These are phyloP conservation scores for Athalia rosae DNA, from an alignment of 2,888 invertebrate genomes.

Conservation along the genomic window DNA sequence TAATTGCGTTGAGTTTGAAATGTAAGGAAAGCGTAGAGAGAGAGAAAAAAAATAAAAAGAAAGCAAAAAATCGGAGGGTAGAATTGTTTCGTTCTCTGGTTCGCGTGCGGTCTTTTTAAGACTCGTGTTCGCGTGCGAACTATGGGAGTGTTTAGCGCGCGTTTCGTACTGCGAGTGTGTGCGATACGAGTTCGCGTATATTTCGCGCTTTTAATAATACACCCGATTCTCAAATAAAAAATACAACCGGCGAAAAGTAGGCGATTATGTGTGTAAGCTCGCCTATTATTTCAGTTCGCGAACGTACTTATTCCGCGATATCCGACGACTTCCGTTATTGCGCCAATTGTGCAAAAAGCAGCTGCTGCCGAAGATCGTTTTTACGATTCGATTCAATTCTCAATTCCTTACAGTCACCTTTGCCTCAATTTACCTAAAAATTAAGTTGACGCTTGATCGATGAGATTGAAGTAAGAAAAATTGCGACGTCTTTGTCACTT, in stretches of 20 bases:
- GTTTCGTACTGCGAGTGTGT: not conserved
- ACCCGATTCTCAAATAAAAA: constrained; percentile 14
- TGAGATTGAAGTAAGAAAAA: constrained; percentile 5
- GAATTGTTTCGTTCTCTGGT: not conserved
- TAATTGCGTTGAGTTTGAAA: too few relatives aligned
- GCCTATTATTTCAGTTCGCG: not conserved
- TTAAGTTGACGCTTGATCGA: not conserved
- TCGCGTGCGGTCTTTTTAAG: constrained; percentile 32
- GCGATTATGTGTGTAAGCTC: not conserved
- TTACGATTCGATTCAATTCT: constrained; percentile 34
- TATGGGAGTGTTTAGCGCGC: constrained; percentile 40
- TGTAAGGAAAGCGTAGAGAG: not conserved
- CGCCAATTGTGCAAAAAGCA: not conserved
- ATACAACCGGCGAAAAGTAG: not conserved
- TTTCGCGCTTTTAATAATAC: constrained; percentile 26
- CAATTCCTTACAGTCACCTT: constrained; percentile 27
- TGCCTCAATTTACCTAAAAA: constrained; percentile 28
- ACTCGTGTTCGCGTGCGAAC: constrained; percentile 50
- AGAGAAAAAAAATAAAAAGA: not conserved
- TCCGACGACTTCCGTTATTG: not conserved
- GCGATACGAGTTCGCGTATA: constrained; percentile 15
- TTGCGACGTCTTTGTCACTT: not conserved
- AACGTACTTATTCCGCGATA: too few relatives aligned
- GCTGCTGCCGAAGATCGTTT: not conserved
- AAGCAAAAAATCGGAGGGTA: not conserved